Conservation (phyloP, 2,113 vertebrate species). For the Sisor rabdophorus region DNA sequence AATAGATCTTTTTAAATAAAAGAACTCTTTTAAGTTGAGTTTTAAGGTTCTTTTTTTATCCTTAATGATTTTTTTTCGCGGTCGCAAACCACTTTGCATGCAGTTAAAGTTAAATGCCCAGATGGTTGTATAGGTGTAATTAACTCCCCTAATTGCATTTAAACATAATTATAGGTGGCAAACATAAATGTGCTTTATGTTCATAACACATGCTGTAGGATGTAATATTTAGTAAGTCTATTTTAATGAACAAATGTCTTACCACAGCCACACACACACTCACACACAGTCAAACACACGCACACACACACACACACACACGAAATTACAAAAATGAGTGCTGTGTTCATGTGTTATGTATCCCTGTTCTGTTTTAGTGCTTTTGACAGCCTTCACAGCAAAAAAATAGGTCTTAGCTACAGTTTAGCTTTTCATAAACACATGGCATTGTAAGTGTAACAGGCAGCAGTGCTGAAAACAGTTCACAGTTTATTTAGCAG, state of each 20-base stretch:
- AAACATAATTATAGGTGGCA: slow-evolving; percentile 50
- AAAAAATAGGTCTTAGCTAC: slow-evolving; percentile 6
- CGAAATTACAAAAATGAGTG: background rate
- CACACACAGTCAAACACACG: no score
- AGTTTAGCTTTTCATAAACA: background rate
- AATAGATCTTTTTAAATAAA: no score
- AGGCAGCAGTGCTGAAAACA: slow-evolving; percentile 1
- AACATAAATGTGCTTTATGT: slow-evolving; percentile 38
- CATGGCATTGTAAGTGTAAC: background rate
- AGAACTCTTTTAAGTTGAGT: no score
- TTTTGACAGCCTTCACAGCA: slow-evolving; percentile 8
- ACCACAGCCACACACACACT: no score
- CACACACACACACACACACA: no score
- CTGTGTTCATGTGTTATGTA: slow-evolving; percentile 44
- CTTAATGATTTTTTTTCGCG: background rate
- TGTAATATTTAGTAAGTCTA: slow-evolving; percentile 31
- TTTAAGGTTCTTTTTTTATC: slow-evolving; percentile 30
- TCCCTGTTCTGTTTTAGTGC: background rate
- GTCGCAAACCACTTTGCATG: slow-evolving; percentile 32
- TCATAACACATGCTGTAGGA: slow-evolving; percentile 23
- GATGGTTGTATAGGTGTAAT: slow-evolving; percentile 6
- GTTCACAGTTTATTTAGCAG: background rate
- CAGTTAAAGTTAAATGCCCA: slow-evolving; percentile 22
- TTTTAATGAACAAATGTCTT: background rate
- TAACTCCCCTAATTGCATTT: slow-evolving; percentile 37